Evolutionary conservation across 1,140 invertebrate genomes (phyloP).

Genomic region (Drosophila subpulchrella): DNA sequence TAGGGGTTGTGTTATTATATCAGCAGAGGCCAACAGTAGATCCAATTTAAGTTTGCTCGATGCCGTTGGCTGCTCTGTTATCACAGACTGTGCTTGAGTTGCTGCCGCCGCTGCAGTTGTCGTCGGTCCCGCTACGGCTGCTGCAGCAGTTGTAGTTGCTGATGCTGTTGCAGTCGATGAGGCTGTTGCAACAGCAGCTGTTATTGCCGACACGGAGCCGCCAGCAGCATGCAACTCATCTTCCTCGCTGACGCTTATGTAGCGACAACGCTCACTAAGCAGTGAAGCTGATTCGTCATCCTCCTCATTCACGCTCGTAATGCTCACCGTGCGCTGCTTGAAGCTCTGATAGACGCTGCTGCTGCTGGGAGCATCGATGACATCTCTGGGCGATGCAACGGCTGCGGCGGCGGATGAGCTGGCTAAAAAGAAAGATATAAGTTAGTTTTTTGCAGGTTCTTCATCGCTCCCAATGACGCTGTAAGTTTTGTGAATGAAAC

Average conservation of each 20-base stretch:
- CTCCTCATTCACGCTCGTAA: constrained; percentile 79
- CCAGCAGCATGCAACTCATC: constrained; percentile 67
- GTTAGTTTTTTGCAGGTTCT: background rate
- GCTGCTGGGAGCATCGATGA: constrained; percentile 41
- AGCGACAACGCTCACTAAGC: constrained; percentile 76
- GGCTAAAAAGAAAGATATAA: constrained; percentile 17
- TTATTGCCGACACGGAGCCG: constrained; percentile 13
- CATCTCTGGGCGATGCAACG: constrained; percentile 38
- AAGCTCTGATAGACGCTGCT: constrained; percentile 59
- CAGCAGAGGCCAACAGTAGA: constrained; percentile 80
- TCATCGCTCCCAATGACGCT: background rate
- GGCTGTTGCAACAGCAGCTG: constrained; percentile 14
- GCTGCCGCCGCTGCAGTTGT: constrained; percentile 23
- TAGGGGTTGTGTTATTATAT: constrained; percentile 70
- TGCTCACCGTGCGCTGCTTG: constrained; percentile 78
- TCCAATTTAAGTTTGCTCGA: constrained; percentile 78
- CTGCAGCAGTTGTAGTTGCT: constrained; percentile 3
- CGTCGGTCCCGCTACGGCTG: constrained; percentile 1
- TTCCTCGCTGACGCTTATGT: constrained; percentile 79
- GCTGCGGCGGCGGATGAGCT: constrained; percentile 20
- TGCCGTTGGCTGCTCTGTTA: constrained; percentile 84
- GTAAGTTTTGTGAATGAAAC: background rate
- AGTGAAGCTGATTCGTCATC: constrained; percentile 73
- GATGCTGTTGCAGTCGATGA: constrained; percentile 13
- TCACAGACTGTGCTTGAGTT: constrained; percentile 84